Percentiles rank a stretch among this genome's conserved stretches.
Evolutionary conservation across 2,888 invertebrate species (phyloP).

Genomic region (Idaea straminata): DNA sequence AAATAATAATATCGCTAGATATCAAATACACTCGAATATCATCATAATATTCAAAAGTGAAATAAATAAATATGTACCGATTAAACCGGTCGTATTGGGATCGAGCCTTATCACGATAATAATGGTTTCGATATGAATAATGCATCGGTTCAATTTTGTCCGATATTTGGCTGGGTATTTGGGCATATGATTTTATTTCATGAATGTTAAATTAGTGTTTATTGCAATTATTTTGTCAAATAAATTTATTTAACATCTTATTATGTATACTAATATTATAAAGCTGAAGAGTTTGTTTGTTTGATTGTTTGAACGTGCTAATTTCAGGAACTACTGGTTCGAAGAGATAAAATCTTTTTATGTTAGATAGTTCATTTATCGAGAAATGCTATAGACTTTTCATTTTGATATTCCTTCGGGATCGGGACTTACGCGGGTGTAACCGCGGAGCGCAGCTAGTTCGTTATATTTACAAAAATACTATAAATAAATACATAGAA

Average conservation of each 20-base stretch:
- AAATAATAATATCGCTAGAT: not conserved
- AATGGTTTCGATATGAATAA: slow-evolving; percentile 15
- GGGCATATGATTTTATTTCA: slow-evolving; percentile 2
- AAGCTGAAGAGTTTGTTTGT: too few species aligned
- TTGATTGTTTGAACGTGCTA: too few species aligned
- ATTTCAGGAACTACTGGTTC: too few species aligned
- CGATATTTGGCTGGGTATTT: slow-evolving; percentile 13
- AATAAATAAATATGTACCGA: not conserved
- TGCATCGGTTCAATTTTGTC: slow-evolving; percentile 19
- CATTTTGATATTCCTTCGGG: too few species aligned
- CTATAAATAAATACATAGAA: too few species aligned
- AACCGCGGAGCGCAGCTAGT: too few species aligned
- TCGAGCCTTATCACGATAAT: not conserved
- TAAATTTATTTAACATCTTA: not conserved
- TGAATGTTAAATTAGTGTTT: not conserved
- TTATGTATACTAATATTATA: not conserved
- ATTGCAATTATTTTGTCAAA: not conserved
- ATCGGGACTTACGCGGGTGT: too few species aligned
- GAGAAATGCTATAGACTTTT: too few species aligned
- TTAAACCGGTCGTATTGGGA: not conserved
- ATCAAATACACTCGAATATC: not conserved
- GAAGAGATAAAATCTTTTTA: too few species aligned
- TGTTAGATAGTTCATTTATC: too few species aligned
- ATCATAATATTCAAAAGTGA: not conserved
- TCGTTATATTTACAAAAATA: too few species aligned